Evolutionary conservation across 2,113 vertebrate species (phyloP), one percentile per base, ranked within the genome.

Genomic region (Oreochromis tanganicae): DNA sequence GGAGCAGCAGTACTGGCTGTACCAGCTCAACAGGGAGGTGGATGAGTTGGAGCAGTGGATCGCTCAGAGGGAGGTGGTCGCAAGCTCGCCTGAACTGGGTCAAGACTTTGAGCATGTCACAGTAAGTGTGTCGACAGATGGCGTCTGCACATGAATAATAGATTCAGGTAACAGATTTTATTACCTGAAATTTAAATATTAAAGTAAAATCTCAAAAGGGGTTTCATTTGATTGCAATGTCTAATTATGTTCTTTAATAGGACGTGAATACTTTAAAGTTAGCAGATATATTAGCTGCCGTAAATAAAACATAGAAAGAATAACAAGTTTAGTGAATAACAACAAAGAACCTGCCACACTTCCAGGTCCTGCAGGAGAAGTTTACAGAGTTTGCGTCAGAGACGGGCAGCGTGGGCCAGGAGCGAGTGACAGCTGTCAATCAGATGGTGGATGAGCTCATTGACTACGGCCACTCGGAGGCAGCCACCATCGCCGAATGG

Each of bases 361-460:
- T 63, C 52, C 84, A 97, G 97, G 94, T 97, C 61, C 96, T 99
- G 8, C 98, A 99, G 95, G 98, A 99, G 93, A 99, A 99, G 73
- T 99, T 98, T 90, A 98, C 98, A 0, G 98, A 98, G 91, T 99
- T 99, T 4, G 97, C 97, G 7, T 96, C 93, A 0, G 98, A 99
- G 95, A 99, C 98, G 0, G 97, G 97, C 66, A 97, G 90, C 0
- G 87, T 97, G 1, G 98, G 98, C 2, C 97, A 98, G 84, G 98
- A 98, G 87, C 95, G 98, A 8, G 97, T 99, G 92, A 96, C 97
- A 0, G 98, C 98, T 0, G 95, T 99, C 85, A 99, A 99, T 95
- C 98, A 98, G 93, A 98, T 99, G 98, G 98, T 98, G 93, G 97
- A 99, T 1, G 98, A 99, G 90, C 96, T 99, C 48, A 99, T 99